phyloP scores from a whole-genome alignment of 2,113 vertebrate species.

The Cisticola juncidis region DNA sequence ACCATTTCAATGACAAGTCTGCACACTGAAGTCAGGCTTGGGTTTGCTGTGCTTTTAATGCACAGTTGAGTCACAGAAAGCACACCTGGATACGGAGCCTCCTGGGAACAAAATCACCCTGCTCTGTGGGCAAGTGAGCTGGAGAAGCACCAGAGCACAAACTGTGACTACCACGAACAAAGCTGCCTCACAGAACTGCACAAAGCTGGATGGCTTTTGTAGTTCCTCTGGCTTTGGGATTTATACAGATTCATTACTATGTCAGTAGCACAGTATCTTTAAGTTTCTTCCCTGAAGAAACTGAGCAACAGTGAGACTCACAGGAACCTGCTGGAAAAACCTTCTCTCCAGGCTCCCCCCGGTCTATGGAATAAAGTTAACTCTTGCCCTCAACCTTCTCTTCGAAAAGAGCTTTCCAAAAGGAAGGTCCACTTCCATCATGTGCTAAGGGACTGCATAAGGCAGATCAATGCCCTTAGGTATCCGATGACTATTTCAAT shows the following conservation, averaged over 20 bases:
- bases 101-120: neutral
- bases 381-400: neutral
- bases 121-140: neutral
- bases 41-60: neutral
- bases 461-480: neutral
- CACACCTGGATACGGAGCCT: neutral
- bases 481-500: neutral
- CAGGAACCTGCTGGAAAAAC: neutral
- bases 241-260: neutral
- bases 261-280: neutral
- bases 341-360: neutral
- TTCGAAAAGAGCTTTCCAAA: neutral
- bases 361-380: neutral
- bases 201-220: neutral
- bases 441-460: neutral
- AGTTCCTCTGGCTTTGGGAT: neutral
- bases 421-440: neutral
- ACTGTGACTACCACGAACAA: neutral
- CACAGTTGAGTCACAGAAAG: neutral
- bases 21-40: neutral
- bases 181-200: neutral
- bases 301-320: neutral
- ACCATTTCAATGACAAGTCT: neutral
- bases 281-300: neutral
- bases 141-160: neutral